Conservation (phyloP, 2,797 vertebrate genomes). For the Acanthurus lineatus region DNA sequence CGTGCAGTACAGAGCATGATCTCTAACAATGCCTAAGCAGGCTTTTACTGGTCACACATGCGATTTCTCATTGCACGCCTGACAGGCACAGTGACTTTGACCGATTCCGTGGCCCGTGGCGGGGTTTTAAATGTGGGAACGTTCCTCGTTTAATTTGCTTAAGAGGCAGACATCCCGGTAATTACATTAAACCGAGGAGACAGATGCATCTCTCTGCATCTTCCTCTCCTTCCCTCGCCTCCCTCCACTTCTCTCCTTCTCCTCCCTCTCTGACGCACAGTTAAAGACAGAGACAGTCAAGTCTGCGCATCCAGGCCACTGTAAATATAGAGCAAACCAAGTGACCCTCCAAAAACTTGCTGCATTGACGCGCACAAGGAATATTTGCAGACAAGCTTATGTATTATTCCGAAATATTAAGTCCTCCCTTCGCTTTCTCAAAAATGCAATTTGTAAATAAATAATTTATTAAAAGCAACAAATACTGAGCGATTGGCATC, state of each 20-base stretch:
- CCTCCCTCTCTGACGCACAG: conserved; percentile 52
- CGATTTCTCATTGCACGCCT: conserved; percentile 11
- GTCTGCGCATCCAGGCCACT: conserved; percentile 54
- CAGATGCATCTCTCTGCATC: conserved; percentile 61
- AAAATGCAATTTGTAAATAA: conserved; percentile 9
- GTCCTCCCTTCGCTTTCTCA: background rate
- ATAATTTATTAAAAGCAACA: conserved; percentile 3
- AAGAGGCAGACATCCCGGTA: conserved; percentile 68
- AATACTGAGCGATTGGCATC: conserved; percentile 43
- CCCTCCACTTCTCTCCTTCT: background rate
- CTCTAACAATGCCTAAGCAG: background rate
- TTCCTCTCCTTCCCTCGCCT: background rate
- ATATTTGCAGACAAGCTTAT: background rate
- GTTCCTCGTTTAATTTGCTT: conserved; percentile 68
- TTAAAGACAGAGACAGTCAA: conserved; percentile 7
- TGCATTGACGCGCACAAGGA: conserved; percentile 42
- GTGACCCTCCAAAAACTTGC: conserved; percentile 50
- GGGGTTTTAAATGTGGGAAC: conserved; percentile 60
- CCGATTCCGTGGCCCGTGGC: conserved; percentile 13
- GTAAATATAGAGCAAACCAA: conserved; percentile 61
- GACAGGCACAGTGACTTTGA: conserved; percentile 10
- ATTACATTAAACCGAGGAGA: conserved; percentile 68
- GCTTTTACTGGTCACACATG: background rate
- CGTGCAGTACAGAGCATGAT: background rate
- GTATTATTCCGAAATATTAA: background rate